A percentile compares a stretch with the other conserved stretches of the same genome.
Conservation (phyloP, 2,888 invertebrate species). For the Heterodera filipjevi region DNA sequence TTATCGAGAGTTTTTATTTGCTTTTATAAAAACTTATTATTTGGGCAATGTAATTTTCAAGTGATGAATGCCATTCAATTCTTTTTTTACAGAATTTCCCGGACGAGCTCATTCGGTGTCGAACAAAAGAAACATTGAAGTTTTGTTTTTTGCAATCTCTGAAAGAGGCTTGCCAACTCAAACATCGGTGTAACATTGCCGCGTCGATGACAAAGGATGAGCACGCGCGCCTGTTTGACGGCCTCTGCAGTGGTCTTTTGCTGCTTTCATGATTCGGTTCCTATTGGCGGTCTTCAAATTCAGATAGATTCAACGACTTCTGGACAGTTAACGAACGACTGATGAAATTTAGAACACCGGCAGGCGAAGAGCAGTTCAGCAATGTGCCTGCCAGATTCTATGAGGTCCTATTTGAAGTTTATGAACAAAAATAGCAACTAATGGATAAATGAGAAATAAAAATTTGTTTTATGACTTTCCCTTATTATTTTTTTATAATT, state of each 20-base stretch:
- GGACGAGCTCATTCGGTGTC: constrained; percentile 83
- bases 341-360: constrained; percentile 73
- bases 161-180: constrained; percentile 97
- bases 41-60: no score
- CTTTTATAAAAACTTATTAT: no score
- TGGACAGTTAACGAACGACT: constrained; percentile 94
- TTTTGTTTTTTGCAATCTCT: constrained; percentile 89
- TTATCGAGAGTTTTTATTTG: no score
- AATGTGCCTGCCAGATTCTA: constrained; percentile 80
- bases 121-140: constrained; percentile 82
- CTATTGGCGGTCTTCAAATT: constrained; percentile 61
- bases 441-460: no score
- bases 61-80: not conserved
- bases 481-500: no score
- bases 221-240: constrained; percentile 92
- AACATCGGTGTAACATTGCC: constrained; percentile 76
- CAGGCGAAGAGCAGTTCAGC: constrained; percentile 76
- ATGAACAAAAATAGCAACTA: not conserved
- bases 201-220: constrained; percentile 78
- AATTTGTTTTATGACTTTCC: no score
- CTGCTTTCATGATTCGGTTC: not conserved
- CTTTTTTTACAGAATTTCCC: constrained; percentile 79
- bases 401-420: constrained; percentile 27
- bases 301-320: constrained; percentile 97
- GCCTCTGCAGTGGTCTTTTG: constrained; percentile 81